Conservation (phyloP, 2,888 invertebrate genomes). For the Hirtodrosophila trivittata region DNA sequence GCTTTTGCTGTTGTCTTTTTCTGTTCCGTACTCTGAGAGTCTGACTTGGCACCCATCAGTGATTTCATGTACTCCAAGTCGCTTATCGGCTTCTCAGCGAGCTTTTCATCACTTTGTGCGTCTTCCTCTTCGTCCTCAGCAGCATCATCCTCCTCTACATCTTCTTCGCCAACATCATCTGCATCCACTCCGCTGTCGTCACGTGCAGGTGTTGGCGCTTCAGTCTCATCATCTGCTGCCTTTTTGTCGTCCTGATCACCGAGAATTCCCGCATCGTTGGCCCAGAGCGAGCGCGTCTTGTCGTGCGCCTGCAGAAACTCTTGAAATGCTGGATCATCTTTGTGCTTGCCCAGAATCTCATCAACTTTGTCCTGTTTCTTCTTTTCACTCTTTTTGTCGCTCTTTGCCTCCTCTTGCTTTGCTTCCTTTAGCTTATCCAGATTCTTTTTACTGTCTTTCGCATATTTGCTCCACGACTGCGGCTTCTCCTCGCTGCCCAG, state of each 20-base stretch:
- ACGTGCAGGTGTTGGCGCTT: constrained; percentile 27
- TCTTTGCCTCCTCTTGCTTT: constrained; percentile 79
- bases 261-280: constrained; percentile 84
- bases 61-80: constrained; percentile 92
- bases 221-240: constrained; percentile 26
- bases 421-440: constrained; percentile 75
- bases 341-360: constrained; percentile 90
- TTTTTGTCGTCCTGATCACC: constrained; percentile 55
- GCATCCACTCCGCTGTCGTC: constrained; percentile 82
- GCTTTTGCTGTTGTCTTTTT: constrained; percentile 73
- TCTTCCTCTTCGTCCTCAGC: constrained; percentile 57
- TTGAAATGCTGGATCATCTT: constrained; percentile 94
- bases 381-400: constrained; percentile 78
- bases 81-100: constrained; percentile 89
- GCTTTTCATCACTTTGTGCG: constrained; percentile 85
- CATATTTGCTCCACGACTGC: constrained; percentile 96
- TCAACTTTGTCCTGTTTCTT: constrained; percentile 85
- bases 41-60: constrained; percentile 84
- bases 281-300: constrained; percentile 85
- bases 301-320: constrained; percentile 95
- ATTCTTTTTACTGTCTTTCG: constrained; percentile 88
- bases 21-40: constrained; percentile 5
- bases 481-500: constrained; percentile 91
- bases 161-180: constrained; percentile 81
- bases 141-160: constrained; percentile 69